Base-by-base conservation (phyloP, 2,113 vertebrate species). In the Albula goreensis region DNA sequence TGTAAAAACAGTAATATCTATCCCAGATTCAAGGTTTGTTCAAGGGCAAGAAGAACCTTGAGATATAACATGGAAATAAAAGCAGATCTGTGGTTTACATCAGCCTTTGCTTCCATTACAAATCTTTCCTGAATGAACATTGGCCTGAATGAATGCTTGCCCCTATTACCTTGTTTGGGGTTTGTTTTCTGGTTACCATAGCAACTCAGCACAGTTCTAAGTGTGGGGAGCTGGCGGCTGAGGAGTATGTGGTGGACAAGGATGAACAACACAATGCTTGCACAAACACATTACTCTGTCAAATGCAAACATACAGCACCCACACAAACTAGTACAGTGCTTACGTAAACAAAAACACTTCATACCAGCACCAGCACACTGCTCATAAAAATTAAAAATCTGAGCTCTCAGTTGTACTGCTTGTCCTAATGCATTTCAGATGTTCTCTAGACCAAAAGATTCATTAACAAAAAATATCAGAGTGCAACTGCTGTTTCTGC, bases 111-210 rank as follows among this genome's bases (percentile, higher is more conserved):
- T 88, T 92, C 89, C 88, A 87, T 88, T 88, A 89, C 80, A 79
- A 87, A 87, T 82, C 84, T 15, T 82, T 85, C 78, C 83, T 79
- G 25, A 89, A 80, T 88, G 90, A 93, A 90, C 12, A 25, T 12
- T 77, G 11, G 11, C 89, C 89, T 90, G 87, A 87, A 80, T 88
- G 88, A 83, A 89, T 25, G 90, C 91, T 74, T 70, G 91, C 88
- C 88, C 53, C 79, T 66, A 66, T 78, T 88, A 49, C 89, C 80
- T 79, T 96, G 91, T 96, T 89, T 90, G 74, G 70, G 84, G 63
- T 88, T 94, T 95, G 92, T 95, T 95, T 90, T 88, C 51, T 56
- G 52, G 92, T 96, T 49, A 90, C 90, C 91, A 89, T 70, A 92
- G 94, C 31, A 88, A 94, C 88, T 2, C 82, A 86, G 85, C 88